Percentiles rank a stretch among this genome's conserved stretches.
phyloP scores from a whole-genome alignment of 2,113 vertebrate species.

The Formicarius rufipectus region DNA sequence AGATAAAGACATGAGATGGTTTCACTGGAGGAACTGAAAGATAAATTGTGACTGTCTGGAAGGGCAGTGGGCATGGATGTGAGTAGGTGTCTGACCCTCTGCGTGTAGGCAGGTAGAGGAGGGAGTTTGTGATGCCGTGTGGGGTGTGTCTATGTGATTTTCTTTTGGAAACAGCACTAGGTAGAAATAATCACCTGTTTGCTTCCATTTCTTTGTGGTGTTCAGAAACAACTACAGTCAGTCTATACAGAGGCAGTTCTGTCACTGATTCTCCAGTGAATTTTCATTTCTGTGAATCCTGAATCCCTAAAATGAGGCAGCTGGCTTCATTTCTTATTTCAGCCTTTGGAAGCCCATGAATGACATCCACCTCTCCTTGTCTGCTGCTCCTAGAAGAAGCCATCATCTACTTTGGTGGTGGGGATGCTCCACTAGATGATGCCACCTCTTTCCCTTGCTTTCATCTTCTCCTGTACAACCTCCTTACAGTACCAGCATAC shows the following conservation, averaged over 20 bases:
- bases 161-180: background rate
- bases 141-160: background rate
- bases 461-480: background rate
- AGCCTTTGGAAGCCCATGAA: fast-evolving
- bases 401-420: fast-evolving
- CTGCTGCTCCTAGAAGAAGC: background rate
- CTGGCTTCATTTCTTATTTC: background rate
- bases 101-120: background rate
- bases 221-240: background rate
- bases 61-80: no score
- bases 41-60: background rate
- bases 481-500: background rate
- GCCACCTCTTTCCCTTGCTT: background rate
- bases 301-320: background rate
- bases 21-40: background rate
- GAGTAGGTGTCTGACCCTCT: background rate
- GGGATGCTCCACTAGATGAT: background rate
- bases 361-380: background rate
- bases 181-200: background rate
- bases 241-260: background rate
- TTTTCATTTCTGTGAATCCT: background rate
- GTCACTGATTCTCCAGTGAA: background rate
- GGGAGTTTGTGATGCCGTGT: fast-evolving
- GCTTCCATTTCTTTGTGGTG: background rate
- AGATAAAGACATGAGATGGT: background rate